Conservation (phyloP, 2,888 invertebrate species). For the Drosophila dives region DNA sequence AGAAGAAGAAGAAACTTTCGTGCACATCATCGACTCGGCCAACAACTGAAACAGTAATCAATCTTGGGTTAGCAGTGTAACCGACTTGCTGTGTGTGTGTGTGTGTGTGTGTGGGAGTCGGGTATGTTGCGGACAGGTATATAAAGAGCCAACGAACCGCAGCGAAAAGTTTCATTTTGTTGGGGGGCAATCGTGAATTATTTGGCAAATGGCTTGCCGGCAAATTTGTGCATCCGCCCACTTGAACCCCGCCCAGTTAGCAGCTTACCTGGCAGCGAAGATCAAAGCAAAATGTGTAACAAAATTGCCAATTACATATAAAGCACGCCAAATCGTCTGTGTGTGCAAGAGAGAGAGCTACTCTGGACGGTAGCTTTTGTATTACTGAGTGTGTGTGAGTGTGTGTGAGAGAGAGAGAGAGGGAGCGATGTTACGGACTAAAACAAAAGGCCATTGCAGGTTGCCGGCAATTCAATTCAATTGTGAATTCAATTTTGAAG, state of each 20-base stretch:
- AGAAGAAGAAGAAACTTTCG: conserved; percentile 29
- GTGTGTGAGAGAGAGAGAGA: background rate
- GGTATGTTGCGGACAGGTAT: conserved; percentile 1
- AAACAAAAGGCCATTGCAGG: conserved; percentile 63
- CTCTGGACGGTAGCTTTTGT: background rate
- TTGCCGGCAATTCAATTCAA: conserved; percentile 72
- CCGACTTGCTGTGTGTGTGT: conserved; percentile 12
- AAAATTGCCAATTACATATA: conserved; percentile 81
- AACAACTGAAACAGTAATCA: conserved; percentile 52
- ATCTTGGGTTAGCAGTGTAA: conserved; percentile 39
- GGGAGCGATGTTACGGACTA: conserved; percentile 16
- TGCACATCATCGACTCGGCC: conserved; percentile 44
- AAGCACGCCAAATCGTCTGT: conserved; percentile 50
- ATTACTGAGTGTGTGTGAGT: background rate
- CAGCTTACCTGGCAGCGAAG: conserved; percentile 46
- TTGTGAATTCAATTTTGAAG: conserved; percentile 78
- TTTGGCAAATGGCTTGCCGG: conserved; percentile 64
- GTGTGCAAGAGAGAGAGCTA: background rate
- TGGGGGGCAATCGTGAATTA: conserved; percentile 56
- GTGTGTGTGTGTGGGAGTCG: background rate
- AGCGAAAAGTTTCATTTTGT: conserved; percentile 52
- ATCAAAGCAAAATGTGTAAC: conserved; percentile 78
- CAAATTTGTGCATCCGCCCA: conserved; percentile 67
- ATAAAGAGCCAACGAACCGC: conserved; percentile 51
- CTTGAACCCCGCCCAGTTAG: conserved; percentile 29